Conservation (phyloP, 2,113 vertebrate genomes). For the Epinephelus lanceolatus region DNA sequence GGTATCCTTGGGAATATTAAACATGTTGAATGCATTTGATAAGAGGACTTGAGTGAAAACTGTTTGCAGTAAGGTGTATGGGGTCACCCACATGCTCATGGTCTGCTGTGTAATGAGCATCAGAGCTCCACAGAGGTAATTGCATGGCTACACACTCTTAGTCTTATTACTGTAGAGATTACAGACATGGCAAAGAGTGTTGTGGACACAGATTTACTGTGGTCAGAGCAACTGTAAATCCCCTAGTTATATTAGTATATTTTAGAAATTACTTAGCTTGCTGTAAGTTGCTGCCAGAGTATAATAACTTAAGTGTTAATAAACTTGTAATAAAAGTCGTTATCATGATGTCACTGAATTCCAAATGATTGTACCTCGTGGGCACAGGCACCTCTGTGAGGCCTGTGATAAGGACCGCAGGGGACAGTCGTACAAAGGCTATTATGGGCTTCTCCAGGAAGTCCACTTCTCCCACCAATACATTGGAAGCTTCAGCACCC, state of each 20-base stretch:
- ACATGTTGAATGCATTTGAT: background rate
- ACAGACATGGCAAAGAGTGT: background rate
- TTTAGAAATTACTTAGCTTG: conserved; percentile 11
- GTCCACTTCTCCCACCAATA: conserved; percentile 95
- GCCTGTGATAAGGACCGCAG: conserved; percentile 94
- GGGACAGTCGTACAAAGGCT: conserved; percentile 93
- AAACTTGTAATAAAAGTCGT: background rate
- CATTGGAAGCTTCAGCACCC: conserved; percentile 95
- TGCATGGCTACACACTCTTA: background rate
- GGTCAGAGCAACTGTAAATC: background rate
- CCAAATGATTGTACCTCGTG: conserved; percentile 86
- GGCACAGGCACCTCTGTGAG: conserved; percentile 96
- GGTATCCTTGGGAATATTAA: background rate
- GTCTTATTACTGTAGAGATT: background rate
- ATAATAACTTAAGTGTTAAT: background rate
- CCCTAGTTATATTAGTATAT: background rate
- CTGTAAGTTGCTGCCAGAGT: background rate
- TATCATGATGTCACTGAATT: background rate
- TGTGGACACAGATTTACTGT: background rate
- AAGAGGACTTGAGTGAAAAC: background rate
- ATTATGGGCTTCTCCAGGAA: conserved; percentile 96
- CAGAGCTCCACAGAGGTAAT: background rate
- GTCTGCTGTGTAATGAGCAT: background rate
- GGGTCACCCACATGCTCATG: background rate
- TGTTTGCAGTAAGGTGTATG: background rate